Evolutionary conservation across 2,797 vertebrate species (phyloP), one percentile per base, ranked within the genome.

Genomic region (Tauraco hartlaubi): DNA sequence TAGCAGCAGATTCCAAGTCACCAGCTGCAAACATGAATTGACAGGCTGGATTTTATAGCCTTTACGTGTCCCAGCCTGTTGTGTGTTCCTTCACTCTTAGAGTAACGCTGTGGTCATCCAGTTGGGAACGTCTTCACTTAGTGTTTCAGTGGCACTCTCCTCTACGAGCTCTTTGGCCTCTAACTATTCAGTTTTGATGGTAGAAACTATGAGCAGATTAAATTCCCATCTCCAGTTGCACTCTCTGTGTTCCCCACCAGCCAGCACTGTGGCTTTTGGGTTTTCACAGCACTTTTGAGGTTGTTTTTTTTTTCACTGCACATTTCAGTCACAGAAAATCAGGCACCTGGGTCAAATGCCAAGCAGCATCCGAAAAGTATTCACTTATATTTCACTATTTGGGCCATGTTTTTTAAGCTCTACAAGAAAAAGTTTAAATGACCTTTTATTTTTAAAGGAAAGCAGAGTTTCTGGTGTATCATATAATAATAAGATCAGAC

Each of bases 301-400:
- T 39, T 39, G 39, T 41, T 41, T 41, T 41, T 41, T 41, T 41
- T 41, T 41, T 41, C 35, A 54, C 39, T 12, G 10, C 10, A 8
- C 6, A 2, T 23, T 26, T 82, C 31, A 31, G 35, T 28, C n/a
- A 44, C 4, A 35, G 67, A 49, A 69, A 75, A 29, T 18, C 1
- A 0, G 0, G 1, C 4, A 2, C 16, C 26, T 66, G 35, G 26
- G 25, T 82, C n/a, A 59, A 59, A 82, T 21, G 29, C 18, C 39
- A 58, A 49, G 18, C 5, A 33, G 17, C 25, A 64, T 82, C 17
- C 15, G 33, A 78, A 61, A 58, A 28, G 39, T 8, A 37, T 5
- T 72, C 2, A n/a, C 51, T 49, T 59, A 12, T 31, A 5, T 15
- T 69, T 82, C 73, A 29, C 46, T 41, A 8, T 1, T 54, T 5